A percentile compares a stretch with the other conserved stretches of the same genome.
These are phyloP conservation scores for Stomorhina lunata DNA, from an alignment of 2,888 invertebrate species.

Conservation along the genomic window DNA sequence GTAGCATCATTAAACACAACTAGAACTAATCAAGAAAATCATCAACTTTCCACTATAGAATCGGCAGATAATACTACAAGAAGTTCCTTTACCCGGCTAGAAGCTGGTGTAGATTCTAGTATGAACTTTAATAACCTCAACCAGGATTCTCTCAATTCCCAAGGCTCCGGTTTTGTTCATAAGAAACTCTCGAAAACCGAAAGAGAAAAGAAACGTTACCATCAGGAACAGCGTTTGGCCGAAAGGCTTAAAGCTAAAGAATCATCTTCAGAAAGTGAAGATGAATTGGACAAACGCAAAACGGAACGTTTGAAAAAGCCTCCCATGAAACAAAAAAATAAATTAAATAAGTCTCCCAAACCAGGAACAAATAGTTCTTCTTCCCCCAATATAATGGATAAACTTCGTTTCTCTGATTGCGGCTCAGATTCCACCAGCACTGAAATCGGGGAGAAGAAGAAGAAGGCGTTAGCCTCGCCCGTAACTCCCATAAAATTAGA, in stretches of 20 bases:
- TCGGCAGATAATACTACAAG: conserved; percentile 61
- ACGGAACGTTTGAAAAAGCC: conserved; percentile 75
- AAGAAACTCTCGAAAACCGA: conserved; percentile 75
- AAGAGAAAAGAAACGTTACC: conserved; percentile 78
- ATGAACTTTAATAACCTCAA: conserved; percentile 55
- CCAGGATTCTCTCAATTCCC: conserved; percentile 61
- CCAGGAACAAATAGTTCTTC: conserved; percentile 57
- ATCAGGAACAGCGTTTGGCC: conserved; percentile 76
- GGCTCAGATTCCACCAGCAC: conserved; percentile 67
- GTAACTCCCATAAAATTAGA: conserved; percentile 26
- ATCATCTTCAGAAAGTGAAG: conserved; percentile 81
- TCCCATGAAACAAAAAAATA: conserved; percentile 68
- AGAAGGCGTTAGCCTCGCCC: too few relatives aligned
- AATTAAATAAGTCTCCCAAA: conserved; percentile 44
- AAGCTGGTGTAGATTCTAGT: conserved; percentile 59
- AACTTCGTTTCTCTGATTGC: conserved; percentile 68
- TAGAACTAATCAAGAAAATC: conserved; percentile 25
- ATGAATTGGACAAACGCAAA: conserved; percentile 74
- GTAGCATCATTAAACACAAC: not conserved
- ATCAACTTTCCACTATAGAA: conserved; percentile 55
- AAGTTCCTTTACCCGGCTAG: conserved; percentile 46
- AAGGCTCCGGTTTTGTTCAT: conserved; percentile 58
- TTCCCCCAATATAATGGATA: conserved; percentile 54
- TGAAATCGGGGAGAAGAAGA: too few relatives aligned
- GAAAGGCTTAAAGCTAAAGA: conserved; percentile 76